A percentile compares a stretch with the other conserved stretches of the same genome.
phyloP scores from a whole-genome alignment of 35 echinoderm and acorn worm genomes.

The Heliocidaris tuberculata region DNA sequence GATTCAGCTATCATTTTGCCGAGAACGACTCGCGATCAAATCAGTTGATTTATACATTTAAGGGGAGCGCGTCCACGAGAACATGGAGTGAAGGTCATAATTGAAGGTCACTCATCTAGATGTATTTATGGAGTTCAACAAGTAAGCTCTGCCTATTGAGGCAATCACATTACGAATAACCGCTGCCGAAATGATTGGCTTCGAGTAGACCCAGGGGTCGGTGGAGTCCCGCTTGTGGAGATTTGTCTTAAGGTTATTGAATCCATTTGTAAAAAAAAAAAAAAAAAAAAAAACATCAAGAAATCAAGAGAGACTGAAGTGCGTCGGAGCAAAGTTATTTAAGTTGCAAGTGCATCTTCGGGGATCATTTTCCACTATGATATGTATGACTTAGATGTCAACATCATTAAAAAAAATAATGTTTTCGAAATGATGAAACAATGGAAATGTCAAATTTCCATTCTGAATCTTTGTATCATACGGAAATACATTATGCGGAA shows the following conservation, averaged over 20 bases:
- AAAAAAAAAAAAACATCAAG: too few relatives aligned
- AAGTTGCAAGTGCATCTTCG: neutral
- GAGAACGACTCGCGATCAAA: neutral
- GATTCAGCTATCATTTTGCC: neutral
- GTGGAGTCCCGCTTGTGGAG: neutral
- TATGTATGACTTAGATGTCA: neutral
- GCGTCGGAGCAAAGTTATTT: neutral
- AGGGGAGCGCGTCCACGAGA: neutral
- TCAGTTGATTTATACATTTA: constrained; percentile 8
- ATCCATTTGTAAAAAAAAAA: neutral
- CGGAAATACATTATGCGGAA: too few relatives aligned
- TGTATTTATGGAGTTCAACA: neutral
- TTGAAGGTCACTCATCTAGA: constrained; percentile 3
- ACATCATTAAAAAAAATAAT: neutral
- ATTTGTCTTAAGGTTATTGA: neutral
- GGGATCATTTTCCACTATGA: neutral
- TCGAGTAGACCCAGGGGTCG: neutral
- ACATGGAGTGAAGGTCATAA: neutral
- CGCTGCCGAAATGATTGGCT: neutral
- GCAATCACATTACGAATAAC: neutral
- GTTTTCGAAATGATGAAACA: neutral
- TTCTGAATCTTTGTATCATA: too few relatives aligned
- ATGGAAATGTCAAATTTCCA: too few relatives aligned
- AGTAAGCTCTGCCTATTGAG: neutral
- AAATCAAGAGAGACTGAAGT: neutral